Percentiles rank a stretch among this genome's conserved stretches.
These are phyloP conservation scores for Nyctalus aviator DNA, from an alignment of 2,797 vertebrate genomes.

Conservation along the genomic window DNA sequence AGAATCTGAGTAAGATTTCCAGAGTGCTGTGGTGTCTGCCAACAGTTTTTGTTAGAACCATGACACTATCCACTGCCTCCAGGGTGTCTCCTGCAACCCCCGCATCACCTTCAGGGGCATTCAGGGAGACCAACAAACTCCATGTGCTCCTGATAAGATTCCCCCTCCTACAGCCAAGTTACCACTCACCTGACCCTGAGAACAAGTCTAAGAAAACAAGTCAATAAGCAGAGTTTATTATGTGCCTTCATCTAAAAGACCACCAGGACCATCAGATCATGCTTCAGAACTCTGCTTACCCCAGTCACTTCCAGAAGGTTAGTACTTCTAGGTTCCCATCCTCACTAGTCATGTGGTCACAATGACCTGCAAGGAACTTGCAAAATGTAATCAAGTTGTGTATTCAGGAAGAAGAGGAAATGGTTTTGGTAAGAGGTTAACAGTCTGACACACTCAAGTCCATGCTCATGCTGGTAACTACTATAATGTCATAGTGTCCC, in stretches of 20 bases:
- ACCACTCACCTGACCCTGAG: not conserved
- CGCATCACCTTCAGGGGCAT: accelerated
- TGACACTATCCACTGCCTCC: not conserved
- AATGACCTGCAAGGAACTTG: not conserved
- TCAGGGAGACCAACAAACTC: not conserved
- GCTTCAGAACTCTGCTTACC: not conserved
- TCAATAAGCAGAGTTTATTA: not conserved
- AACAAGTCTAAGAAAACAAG: not conserved
- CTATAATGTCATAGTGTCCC: not conserved
- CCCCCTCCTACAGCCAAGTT: accelerated
- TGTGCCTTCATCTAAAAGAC: not conserved
- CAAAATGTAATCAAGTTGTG: not conserved
- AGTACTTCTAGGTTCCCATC: not conserved
- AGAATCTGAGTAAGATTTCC: not conserved
- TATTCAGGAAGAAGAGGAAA: not conserved
- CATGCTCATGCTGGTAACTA: not conserved
- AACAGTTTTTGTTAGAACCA: too few species aligned
- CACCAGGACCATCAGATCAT: accelerated
- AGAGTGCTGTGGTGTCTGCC: not conserved
- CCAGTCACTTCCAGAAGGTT: not conserved
- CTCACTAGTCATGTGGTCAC: not conserved
- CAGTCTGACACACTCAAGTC: not conserved
- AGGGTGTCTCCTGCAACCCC: not conserved
- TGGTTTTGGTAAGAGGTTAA: not conserved
- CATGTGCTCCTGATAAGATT: not conserved